Base-by-base conservation (phyloP, 2,797 vertebrate species). In the Arnoldichthys spilopterus region DNA sequence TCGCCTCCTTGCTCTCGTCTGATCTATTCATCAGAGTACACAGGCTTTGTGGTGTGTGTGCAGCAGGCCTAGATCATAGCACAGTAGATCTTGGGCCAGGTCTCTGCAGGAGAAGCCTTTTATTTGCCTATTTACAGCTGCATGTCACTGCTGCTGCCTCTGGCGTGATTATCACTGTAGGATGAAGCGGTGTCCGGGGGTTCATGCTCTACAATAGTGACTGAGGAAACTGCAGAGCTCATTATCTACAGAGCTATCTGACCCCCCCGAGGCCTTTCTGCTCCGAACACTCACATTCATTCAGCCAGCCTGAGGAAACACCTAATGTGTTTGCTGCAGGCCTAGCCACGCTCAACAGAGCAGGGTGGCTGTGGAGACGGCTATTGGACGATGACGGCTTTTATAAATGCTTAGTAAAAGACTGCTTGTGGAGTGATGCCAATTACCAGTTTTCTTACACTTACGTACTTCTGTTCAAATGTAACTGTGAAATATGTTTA, bases 281-380 rank as follows among this genome's bases (percentile, higher is more conserved):
- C 77, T 80, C 74, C 22, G 54, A 72, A 58, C 61, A 43, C 71
- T 76, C 72, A 81, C 77, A 81, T 76, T 82, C 84, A 77, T 62
- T 53, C 72, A 82, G 75, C 68, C 72, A 77, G 76, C 24, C 47
- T 34, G 79, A 22, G 51, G 67, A 54, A 77, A 74, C 75, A 75
- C 51, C 74, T 80, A 69, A 51, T 85, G 74, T 30, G 28, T 45
- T 47, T 54, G 67, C 67, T 40, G 47, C 64, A 63, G 34, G 72
- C 3, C 24, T 32, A 26, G n/a, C 28, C 34, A 61, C 24, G 83
- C 86, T 87, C 82, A 86, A 86, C 90, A 89, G 86, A 87, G 85
- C 89, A 86, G 88, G 88, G 86, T 88, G 77, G 45, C 78, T 2
- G 30, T 34, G 20, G 20, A 15, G 47, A 54, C 3, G 28, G 28